Conservation (phyloP, 2,888 invertebrate species). For the Crematogaster levior region DNA sequence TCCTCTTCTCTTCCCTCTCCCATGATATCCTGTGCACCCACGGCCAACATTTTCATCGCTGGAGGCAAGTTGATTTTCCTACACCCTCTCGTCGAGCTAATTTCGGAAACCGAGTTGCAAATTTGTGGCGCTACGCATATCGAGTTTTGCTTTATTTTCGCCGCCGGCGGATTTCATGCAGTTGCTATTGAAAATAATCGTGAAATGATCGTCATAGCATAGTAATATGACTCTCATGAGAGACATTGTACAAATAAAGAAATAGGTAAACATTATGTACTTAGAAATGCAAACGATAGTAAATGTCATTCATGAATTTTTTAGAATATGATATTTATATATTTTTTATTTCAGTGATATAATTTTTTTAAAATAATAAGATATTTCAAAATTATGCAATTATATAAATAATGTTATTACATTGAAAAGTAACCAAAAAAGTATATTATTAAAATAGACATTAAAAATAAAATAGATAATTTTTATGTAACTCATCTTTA, state of each 20-base stretch:
- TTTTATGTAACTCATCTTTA: not conserved
- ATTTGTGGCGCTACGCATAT: constrained; percentile 74
- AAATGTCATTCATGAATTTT: not conserved
- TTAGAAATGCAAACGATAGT: not conserved
- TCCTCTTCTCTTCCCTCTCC: not conserved
- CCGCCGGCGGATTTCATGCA: constrained; percentile 61
- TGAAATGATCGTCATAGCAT: constrained; percentile 16
- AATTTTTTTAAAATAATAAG: too few species aligned
- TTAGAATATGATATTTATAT: not conserved
- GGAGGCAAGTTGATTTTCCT: constrained; percentile 73
- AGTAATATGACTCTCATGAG: not conserved
- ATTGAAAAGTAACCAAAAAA: not conserved
- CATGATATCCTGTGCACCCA: not conserved
- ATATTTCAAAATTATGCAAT: not conserved
- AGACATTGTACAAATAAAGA: not conserved
- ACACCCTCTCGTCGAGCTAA: constrained; percentile 68
- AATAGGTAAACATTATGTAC: not conserved
- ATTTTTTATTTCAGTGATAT: too few species aligned
- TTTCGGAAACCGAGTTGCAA: constrained; percentile 74
- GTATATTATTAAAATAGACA: not conserved
- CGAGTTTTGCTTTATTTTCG: constrained; percentile 71
- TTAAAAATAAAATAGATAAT: constrained; percentile 5
- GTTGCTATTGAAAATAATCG: constrained; percentile 39
- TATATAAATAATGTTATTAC: not conserved
- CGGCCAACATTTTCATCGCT: constrained; percentile 57